Conservation (phyloP, 2,797 vertebrate species). For the Sebastiscus albofasciatus region DNA sequence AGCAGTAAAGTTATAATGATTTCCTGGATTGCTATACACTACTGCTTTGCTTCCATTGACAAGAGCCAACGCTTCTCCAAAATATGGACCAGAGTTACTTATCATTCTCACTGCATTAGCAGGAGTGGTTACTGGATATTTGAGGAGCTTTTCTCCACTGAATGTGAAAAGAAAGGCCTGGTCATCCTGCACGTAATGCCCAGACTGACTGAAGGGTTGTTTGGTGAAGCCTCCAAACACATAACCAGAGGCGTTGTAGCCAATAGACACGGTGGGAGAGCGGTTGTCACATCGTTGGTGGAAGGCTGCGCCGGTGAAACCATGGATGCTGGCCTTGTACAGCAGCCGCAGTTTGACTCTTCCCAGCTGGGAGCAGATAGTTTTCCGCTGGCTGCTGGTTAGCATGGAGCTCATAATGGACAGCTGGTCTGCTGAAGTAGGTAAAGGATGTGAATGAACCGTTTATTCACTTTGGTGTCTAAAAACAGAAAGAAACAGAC, state of each 20-base stretch:
- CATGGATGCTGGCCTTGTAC: constrained; percentile 70
- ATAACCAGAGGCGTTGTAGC: constrained; percentile 58
- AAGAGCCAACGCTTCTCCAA: not conserved
- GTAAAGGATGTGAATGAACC: not conserved
- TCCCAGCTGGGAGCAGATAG: constrained; percentile 48
- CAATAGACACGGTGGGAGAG: constrained; percentile 71
- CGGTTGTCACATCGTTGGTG: constrained; percentile 67
- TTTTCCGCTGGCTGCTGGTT: constrained; percentile 6
- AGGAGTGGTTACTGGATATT: not conserved
- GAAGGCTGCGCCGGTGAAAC: constrained; percentile 55
- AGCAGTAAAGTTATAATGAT: not conserved
- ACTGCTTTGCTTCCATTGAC: not conserved
- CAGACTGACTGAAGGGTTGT: constrained; percentile 55
- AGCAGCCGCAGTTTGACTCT: constrained; percentile 49
- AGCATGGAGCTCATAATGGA: constrained; percentile 35
- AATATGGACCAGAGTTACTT: rapidly evolving
- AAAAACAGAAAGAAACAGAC: not conserved
- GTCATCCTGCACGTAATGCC: constrained; percentile 16
- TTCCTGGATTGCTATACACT: not conserved
- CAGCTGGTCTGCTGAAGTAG: not conserved
- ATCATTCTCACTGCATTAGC: not conserved
- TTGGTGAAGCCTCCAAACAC: constrained; percentile 75
- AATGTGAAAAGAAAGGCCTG: constrained; percentile 69
- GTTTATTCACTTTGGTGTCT: not conserved
- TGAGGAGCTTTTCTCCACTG: constrained; percentile 7